phyloP scores from a whole-genome alignment of 1,140 invertebrate genomes.

The Drosophila cardini region DNA sequence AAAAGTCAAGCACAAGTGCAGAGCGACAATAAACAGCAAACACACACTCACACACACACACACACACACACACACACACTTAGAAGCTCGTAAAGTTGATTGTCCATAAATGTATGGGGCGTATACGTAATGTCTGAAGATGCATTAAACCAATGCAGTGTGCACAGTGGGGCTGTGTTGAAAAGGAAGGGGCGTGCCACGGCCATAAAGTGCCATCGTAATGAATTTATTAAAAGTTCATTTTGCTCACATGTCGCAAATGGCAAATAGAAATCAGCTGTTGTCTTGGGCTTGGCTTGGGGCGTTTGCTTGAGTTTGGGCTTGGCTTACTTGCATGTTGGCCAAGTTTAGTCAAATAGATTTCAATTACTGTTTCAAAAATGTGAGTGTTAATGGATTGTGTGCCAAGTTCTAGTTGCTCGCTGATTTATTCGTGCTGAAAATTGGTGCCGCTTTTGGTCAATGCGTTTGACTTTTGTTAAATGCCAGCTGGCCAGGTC shows the following conservation, averaged over 20 bases:
- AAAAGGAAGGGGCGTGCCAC: conserved; percentile 13
- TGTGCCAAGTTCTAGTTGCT: conserved; percentile 75
- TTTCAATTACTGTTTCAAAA: conserved; percentile 54
- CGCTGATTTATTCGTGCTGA: conserved; percentile 71
- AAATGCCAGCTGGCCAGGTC: conserved; percentile 24
- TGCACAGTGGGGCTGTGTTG: conserved; percentile 16
- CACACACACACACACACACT: conserved; percentile 8
- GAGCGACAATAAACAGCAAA: conserved; percentile 67
- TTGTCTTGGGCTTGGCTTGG: conserved; percentile 46
- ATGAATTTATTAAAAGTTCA: conserved; percentile 81
- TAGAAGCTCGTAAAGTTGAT: conserved; percentile 67
- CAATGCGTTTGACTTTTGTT: conserved; percentile 66
- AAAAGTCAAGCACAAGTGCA: conserved; percentile 75
- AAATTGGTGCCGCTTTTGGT: conserved; percentile 44
- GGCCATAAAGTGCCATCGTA: conserved; percentile 65
- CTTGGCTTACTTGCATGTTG: conserved; percentile 62
- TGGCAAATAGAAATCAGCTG: conserved; percentile 35
- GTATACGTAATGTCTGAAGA: conserved; percentile 74
- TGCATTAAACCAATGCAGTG: conserved; percentile 70
- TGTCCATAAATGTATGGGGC: conserved; percentile 80
- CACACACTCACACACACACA: conserved; percentile 24
- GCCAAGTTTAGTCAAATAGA: conserved; percentile 75
- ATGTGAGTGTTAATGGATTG: conserved; percentile 80
- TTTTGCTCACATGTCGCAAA: conserved; percentile 46
- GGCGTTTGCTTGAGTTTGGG: conserved; percentile 10